Base-by-base conservation (phyloP, 2,113 vertebrate genomes). In the Nematolebias whitei region DNA sequence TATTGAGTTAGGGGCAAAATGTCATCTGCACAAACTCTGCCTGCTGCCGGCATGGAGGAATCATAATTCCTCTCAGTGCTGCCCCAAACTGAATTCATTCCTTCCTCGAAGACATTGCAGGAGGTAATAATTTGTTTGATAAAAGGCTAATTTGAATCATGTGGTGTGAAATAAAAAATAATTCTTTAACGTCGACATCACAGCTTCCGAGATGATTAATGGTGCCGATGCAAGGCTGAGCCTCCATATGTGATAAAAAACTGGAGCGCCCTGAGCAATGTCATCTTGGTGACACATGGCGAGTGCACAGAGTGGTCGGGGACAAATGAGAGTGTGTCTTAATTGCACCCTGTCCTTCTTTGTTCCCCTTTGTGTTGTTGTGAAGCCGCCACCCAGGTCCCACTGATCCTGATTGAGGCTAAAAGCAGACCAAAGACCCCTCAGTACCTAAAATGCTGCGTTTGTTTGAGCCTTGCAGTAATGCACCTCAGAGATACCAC, bases 271-370 rank as follows among this genome's bases (percentile, higher is more conserved):
- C 59, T 63, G 59, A 85, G 85, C 88, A 91, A 91, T 87, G 89
- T 91, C 89, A 90, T 88, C 88, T 89, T 90, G 87, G 79, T 85
- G 89, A 88, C 82, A 86, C 82, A 48, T 12, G 56, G 65, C 66
- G 79, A 73, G 75, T 35, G n/a, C 66, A 72, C 66, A 66, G 84
- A 85, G 53, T 67, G 76, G 76, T 59, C 48, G 63, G 58, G 72
- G 84, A 82, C 61, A 66, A 69, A 65, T 12, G 4, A 55, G 51
- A 63, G 67, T 55, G 74, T 71, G 80, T 86, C 85, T 87, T 90
- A 85, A 89, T 88, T 90, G 87, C 82, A 62, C 69, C 77, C 57
- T 74, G 81, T 85, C 81, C 74, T 83, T 74, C 73, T 74, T 76
- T 79, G 72, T 80, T 87, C 82, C 74, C 76, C 60, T 78, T 15